Base-by-base conservation (phyloP, 2,113 vertebrate genomes). In the Tricholaema leucomelas region DNA sequence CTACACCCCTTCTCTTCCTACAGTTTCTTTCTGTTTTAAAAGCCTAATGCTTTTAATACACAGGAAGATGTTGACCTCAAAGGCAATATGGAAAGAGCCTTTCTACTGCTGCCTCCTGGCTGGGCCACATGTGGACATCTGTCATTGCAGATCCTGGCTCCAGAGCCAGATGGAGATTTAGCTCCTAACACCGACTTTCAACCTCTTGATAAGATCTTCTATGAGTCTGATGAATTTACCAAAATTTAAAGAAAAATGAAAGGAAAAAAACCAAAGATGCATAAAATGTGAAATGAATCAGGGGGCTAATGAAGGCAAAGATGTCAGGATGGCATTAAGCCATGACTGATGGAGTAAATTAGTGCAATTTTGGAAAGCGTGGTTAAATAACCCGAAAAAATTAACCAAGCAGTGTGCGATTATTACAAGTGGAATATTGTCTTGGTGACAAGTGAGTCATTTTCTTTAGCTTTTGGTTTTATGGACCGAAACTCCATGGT, bases 351-450 rank as follows among this genome's bases (percentile, higher is more conserved):
- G 61, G 83, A 86, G 56, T 16, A 81, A 80, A 79, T 85, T 46
- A 77, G 67, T 15, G 55, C 33, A 70, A 83, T 84, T 88, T 69
- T 79, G 38, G 74, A 60, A 91, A 94, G 70, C 64, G 42, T 24
- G 78, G 38, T 87, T 96, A 66, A 95, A 91, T 86, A 88, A 87
- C 90, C 75, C n/a, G 23, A 83, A 90, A 85, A 71, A 92, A 82
- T 64, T 88, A 92, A 88, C 73, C 69, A 88, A 64, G 66, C 61
- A 28, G 63, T 12, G 54, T 38, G 30, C 59, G 48, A 77, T 88
- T 83, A 64, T 44, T 85, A 55, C 66, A 78, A 71, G 70, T 38
- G 60, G 90, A 84, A 74, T 55, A 5, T 81, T 90, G 92, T 76
- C 83, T 93, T 84, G 65, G 76, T 92, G 59, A 54, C 61, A 50